These are phyloP conservation scores for Sebastes oblongus DNA, from an alignment of 2,797 vertebrate genomes.

Conservation along the genomic window DNA sequence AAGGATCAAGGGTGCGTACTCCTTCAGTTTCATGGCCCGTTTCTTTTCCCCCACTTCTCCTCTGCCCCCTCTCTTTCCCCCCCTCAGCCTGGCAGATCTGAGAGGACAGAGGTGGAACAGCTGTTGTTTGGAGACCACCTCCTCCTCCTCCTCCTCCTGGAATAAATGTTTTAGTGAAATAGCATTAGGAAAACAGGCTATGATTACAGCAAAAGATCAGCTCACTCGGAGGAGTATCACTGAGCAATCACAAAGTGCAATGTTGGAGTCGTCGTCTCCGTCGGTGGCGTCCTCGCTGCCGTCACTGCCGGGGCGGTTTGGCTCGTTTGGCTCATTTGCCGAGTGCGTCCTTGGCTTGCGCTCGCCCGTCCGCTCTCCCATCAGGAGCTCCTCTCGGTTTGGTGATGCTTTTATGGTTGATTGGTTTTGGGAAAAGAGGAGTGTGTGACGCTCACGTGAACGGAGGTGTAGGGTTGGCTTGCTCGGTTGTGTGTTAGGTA, in stretches of 20 bases:
- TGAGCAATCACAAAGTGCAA: conserved; percentile 47
- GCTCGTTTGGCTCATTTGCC: conserved; percentile 42
- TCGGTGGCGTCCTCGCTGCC: background rate
- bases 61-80: conserved; percentile 4
- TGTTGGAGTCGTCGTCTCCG: conserved; percentile 9
- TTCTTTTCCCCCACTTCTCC: background rate
- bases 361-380: background rate
- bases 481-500: background rate
- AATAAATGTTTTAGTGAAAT: conserved; percentile 59
- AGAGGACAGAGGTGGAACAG: conserved; percentile 67
- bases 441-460: background rate
- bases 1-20: conserved; percentile 55
- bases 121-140: conserved; percentile 47
- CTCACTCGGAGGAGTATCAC: conserved; percentile 39
- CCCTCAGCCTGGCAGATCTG: conserved; percentile 25
- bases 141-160: background rate
- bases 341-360: conserved; percentile 42
- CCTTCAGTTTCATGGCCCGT: conserved; percentile 52
- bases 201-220: conserved; percentile 41
- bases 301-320: background rate
- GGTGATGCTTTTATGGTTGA: conserved; percentile 33
- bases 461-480: background rate
- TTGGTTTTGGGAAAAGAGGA: background rate
- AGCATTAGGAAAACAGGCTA: conserved; percentile 41
- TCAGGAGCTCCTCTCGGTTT: conserved; percentile 9